Evolutionary conservation across 2,113 vertebrate genomes (phyloP), one percentile per base, ranked within the genome.

Genomic region (Aix galericulata): DNA sequence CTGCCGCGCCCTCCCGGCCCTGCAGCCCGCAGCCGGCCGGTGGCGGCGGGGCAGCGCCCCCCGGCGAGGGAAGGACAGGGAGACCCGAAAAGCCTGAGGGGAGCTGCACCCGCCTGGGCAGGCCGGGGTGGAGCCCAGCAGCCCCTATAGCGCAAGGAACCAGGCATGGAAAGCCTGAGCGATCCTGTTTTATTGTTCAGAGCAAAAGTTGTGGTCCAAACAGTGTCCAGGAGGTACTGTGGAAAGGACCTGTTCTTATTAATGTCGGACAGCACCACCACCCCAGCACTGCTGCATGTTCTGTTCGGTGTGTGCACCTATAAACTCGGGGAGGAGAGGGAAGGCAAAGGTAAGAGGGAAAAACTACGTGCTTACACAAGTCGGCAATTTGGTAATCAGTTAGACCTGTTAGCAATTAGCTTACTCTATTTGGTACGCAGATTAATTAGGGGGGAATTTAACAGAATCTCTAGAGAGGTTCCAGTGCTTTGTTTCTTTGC

Each of bases 281-380:
- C 1, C 4, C 0, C 11, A 17, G 58, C 13, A 0, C 2, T 3
- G 27, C 9, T 15, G 11, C 6, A 5, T 3, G 3, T 38, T 5
- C 23, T 16, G 21, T 9, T 8, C 13, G 3, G 8, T 8, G 4
- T 8, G 1, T 5, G 2, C 3, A 46, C 17, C 40, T 1, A 0
- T 1, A 31, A n/a, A 21, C 2, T 4, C 1, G 3, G 2, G 9
- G 42, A 13, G 27, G 14, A 5, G 12, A 53, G 56, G 17, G 22
- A 15, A 74, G 68, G 67, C 8, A 23, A 9, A 22, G 20, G 16
- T 8, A 8, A 17, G 12, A 66, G 15, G 26, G 56, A 2, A 16
- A 23, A 52, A 27, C 1, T 6, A 4, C 31, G 1, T 0, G 1
- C 23, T 53, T 9, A 8, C 21, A 3, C 10, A 25, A 50, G 36